Percentiles rank a stretch among this genome's conserved stretches.
Conservation (phyloP, 1,140 invertebrate genomes). For the Tetramorium alpestre region DNA sequence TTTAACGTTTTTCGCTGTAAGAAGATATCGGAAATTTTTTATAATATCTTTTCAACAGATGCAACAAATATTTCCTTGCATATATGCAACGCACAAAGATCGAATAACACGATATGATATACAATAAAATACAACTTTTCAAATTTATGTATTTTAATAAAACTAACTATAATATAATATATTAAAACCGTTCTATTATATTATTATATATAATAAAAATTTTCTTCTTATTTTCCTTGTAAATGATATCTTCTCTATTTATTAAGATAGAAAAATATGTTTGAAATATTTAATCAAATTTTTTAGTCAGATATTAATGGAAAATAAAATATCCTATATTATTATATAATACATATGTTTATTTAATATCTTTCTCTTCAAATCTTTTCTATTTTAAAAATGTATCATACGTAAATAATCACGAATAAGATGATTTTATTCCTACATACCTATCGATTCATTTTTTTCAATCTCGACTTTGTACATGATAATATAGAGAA, state of each 20-base stretch:
- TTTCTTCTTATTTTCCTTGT: not conserved
- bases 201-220: not conserved
- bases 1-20: not conserved
- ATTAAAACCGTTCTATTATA: not conserved
- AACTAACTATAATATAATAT: not conserved
- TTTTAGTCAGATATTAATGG: not conserved
- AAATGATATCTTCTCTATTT: not conserved
- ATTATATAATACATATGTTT: not conserved
- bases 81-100: not conserved
- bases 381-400: not conserved
- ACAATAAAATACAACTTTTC: not conserved
- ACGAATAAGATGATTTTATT: not conserved
- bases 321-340: not conserved
- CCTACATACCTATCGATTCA: not conserved
- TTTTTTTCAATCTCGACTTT: not conserved
- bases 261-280: conserved; percentile 1
- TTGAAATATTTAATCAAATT: not conserved
- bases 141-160: not conserved
- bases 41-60: conserved; percentile 2
- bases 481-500: conserved; percentile 33
- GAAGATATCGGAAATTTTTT: not conserved
- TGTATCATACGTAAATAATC: not conserved
- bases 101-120: not conserved
- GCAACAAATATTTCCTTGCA: not conserved
- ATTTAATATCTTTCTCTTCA: not conserved